phyloP scores from a whole-genome alignment of 2,888 invertebrate species.

The Halocaridina rubra region DNA sequence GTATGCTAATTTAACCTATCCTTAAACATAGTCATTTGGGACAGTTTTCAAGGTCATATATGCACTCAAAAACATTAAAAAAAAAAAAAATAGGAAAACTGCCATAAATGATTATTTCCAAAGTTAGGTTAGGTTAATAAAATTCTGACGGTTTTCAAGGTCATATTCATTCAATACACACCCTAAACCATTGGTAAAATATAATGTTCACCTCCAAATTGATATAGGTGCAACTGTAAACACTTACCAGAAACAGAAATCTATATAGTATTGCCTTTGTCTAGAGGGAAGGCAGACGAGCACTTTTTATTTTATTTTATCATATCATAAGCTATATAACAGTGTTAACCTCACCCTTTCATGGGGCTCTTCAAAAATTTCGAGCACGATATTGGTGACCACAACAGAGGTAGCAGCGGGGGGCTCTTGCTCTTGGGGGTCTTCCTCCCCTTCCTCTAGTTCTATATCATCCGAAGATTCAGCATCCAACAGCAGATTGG shows the following conservation, averaged over 20 bases:
- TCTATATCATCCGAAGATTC: background rate
- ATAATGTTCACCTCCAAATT: no score
- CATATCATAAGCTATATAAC: no score
- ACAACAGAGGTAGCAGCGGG: slow-evolving; percentile 35
- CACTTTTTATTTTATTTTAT: no score
- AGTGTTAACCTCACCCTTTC: slow-evolving; percentile 25
- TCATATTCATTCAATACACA: no score
- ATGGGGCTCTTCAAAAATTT: slow-evolving; percentile 17
- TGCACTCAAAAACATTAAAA: no score
- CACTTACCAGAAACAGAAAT: background rate
- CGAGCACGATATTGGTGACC: slow-evolving; percentile 35
- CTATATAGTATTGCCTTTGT: background rate
- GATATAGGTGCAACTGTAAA: background rate
- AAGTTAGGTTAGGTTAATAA: background rate
- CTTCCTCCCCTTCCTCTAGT: background rate
- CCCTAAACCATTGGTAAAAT: background rate
- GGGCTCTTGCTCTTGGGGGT: background rate
- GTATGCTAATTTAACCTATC: no score
- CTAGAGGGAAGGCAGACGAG: background rate
- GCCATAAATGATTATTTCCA: no score
- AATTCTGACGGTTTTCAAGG: no score
- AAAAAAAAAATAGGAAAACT: no score
- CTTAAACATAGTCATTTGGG: no score
- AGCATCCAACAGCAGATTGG: background rate
- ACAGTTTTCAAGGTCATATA: no score